Evolutionary conservation across 2,888 invertebrate species (phyloP).

Genomic region (Sphaerophoria rueppellii): DNA sequence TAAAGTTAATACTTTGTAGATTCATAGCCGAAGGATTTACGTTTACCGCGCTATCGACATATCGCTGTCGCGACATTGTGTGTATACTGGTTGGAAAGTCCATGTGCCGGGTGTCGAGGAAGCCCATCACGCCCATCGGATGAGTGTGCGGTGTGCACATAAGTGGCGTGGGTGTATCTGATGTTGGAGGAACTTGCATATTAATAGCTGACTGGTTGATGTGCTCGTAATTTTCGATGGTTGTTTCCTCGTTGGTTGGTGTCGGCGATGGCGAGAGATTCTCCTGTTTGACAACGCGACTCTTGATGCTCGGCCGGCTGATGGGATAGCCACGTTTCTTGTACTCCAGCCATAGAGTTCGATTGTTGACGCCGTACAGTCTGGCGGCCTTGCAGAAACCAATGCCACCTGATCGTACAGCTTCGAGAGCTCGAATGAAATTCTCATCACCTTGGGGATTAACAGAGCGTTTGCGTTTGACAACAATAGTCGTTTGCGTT

Average conservation of each 20-base stretch:
- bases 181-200: conserved; percentile 82
- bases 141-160: conserved; percentile 86
- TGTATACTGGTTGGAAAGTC: conserved; percentile 86
- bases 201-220: conserved; percentile 80
- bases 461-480: conserved; percentile 88
- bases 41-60: conserved; percentile 82
- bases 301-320: conserved; percentile 90
- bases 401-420: conserved; percentile 91
- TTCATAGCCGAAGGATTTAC: conserved; percentile 86
- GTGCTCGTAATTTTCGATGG: conserved; percentile 81
- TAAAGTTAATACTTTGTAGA: conserved; percentile 89
- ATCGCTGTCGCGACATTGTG: conserved; percentile 83
- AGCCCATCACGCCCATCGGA: conserved; percentile 87
- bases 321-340: conserved; percentile 93
- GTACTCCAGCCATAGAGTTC: conserved; percentile 93
- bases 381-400: conserved; percentile 93
- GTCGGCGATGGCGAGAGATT: conserved; percentile 85
- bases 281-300: conserved; percentile 87
- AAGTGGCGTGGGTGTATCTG: conserved; percentile 83
- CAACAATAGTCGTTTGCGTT: conserved; percentile 77
- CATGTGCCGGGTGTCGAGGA: conserved; percentile 88
- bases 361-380: conserved; percentile 92
- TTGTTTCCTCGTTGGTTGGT: conserved; percentile 81
- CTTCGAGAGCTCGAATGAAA: conserved; percentile 91
- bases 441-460: conserved; percentile 93